Base-by-base conservation (phyloP, 35 echinoderm and acorn worm genomes). In the Apostichopus japonicus region DNA sequence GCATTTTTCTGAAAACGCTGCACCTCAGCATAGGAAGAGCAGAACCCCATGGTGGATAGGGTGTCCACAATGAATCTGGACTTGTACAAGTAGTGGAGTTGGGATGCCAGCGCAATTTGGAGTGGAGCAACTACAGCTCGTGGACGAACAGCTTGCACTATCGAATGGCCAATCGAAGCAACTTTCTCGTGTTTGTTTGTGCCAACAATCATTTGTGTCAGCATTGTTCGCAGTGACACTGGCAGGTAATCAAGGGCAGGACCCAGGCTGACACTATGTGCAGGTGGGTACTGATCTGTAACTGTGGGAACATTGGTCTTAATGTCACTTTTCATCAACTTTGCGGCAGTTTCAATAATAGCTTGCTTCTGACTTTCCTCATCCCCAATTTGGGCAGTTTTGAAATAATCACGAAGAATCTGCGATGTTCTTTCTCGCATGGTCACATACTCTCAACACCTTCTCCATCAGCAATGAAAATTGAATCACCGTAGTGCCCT, bases 281-380 rank as follows among this genome's bases (percentile, higher is more conserved):
- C 11, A 67, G 19, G 80, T 51, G 94, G 94, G 57, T 95, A 93
- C 72, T 93, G 2, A 72, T 95, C 77, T 6, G 24, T 93, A 72
- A 93, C 56, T 57, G 94, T 90, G 8, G 91, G 86, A 17, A 95
- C 63, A 67, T 81, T 94, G 56, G 86, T 61, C 72, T 95, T 95
- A 84, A 95, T 95, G 87, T 95, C 94, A 91, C 91, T 90, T 75
- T 95, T 95, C 7, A 93, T 95, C 8, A 95, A 78, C 51, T 83
- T 92, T 77, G 94, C 92, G 63, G 94, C 91, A 72, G 94, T 95
- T 56, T 93, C 77, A 78, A 95, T 95, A n/a, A 95, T 93, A 27
- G 79, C 27, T 54, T 25, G 57, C 84, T 93, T 90, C 53, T 95
- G 92, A 5, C 17, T 2, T 87, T 95, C 81, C 51, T 95, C 91